phyloP scores from a whole-genome alignment of 2,888 invertebrate genomes.

The Eupithecia exiguata region DNA sequence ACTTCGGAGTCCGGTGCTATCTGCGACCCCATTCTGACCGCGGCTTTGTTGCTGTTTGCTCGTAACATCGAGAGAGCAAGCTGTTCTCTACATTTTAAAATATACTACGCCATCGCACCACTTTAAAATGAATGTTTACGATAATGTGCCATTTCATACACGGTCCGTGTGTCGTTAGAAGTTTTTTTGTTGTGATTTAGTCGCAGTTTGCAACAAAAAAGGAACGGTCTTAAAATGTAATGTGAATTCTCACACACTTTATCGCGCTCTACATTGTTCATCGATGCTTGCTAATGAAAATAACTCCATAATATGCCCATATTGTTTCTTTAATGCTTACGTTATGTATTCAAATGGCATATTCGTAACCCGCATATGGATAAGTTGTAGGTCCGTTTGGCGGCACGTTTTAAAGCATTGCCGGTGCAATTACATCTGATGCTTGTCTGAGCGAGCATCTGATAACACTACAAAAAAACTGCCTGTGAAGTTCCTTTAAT shows the following conservation, averaged over 20 bases:
- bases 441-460: conserved; percentile 72
- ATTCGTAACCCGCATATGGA: conserved; percentile 34
- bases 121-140: conserved; percentile 55
- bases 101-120: conserved; percentile 49
- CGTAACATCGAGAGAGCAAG: conserved; percentile 54
- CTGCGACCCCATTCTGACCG: conserved; percentile 76
- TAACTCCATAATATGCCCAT: conserved; percentile 28
- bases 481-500: conserved; percentile 71
- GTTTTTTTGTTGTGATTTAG: conserved; percentile 40
- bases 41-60: conserved; percentile 70
- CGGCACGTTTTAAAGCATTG: conserved; percentile 69
- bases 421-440: conserved; percentile 75
- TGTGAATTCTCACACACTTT: conserved; percentile 32
- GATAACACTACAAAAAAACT: conserved; percentile 73
- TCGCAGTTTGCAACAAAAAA: conserved; percentile 38
- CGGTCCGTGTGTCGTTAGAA: conserved; percentile 42
- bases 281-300: conserved; percentile 33
- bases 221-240: conserved; percentile 33
- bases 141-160: conserved; percentile 50
- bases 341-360: conserved; percentile 30
- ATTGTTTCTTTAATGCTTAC: conserved; percentile 20
- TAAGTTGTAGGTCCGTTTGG: conserved; percentile 59
- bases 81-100: conserved; percentile 60
- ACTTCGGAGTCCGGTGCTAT: conserved; percentile 74
- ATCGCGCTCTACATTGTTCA: conserved; percentile 30